These are phyloP conservation scores for Ericerus pela DNA, from an alignment of 1,140 invertebrate species.

Conservation along the genomic window DNA sequence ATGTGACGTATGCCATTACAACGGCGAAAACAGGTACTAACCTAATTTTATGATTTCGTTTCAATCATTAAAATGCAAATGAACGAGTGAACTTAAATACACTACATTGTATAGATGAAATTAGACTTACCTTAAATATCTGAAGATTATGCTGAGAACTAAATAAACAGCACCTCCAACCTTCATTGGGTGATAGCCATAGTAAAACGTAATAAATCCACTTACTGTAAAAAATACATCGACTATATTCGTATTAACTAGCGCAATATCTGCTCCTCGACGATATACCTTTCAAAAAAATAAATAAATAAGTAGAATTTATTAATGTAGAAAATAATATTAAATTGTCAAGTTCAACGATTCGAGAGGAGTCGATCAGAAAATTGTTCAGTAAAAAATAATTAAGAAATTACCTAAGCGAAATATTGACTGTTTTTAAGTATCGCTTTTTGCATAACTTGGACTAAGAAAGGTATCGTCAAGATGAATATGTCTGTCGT, in stretches of 20 bases:
- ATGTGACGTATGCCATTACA: conserved; percentile 45
- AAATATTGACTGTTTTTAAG: no score
- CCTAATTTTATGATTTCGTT: conserved; percentile 29
- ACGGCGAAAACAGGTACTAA: conserved; percentile 53
- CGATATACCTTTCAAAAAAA: neutral
- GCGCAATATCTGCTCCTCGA: neutral
- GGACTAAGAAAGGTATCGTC: no score
- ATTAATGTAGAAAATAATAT: no score
- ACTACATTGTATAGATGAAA: neutral
- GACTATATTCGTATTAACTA: conserved; percentile 13
- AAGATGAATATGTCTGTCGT: no score
- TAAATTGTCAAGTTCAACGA: no score
- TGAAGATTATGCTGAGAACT: neutral
- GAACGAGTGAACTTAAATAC: neutral
- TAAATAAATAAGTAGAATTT: no score
- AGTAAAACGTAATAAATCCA: conserved; percentile 7
- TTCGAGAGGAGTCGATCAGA: no score
- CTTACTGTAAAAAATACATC: conserved; percentile 13
- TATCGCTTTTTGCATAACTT: no score
- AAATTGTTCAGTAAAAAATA: no score
- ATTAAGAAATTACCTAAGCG: no score
- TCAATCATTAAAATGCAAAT: no score
- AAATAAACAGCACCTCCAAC: neutral
- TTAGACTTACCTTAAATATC: conserved; percentile 5
- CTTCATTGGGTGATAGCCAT: conserved; percentile 2